Conservation (phyloP, 2,888 invertebrate species). For the Hyalella azteca region DNA sequence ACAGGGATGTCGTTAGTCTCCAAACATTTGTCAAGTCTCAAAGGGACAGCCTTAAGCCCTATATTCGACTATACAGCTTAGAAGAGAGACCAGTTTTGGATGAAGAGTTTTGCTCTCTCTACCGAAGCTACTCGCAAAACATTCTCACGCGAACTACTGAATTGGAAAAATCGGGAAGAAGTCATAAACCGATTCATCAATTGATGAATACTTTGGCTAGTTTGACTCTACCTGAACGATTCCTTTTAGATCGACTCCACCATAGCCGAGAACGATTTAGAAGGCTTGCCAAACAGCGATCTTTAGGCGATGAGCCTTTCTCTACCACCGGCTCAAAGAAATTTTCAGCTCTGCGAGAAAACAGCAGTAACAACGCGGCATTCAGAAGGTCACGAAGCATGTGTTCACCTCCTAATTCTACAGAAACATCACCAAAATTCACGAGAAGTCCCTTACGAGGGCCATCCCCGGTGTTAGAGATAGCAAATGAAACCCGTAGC, state of each 20-base stretch:
- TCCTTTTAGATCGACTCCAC: constrained; percentile 51
- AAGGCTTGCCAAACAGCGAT: constrained; percentile 44
- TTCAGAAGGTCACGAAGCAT: constrained; percentile 50
- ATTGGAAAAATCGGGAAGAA: constrained; percentile 45
- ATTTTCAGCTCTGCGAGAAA: not conserved
- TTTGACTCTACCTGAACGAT: constrained; percentile 53
- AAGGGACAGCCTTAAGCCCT: constrained; percentile 49
- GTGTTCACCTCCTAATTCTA: constrained; percentile 47
- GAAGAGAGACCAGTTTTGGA: constrained; percentile 56
- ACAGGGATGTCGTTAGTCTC: constrained; percentile 48
- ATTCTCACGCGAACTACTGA: constrained; percentile 50
- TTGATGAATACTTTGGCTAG: constrained; percentile 48
- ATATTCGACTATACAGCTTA: constrained; percentile 52
- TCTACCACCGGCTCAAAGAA: constrained; percentile 33
- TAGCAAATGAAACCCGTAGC: not conserved
- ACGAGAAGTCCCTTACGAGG: not conserved
- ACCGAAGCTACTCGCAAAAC: constrained; percentile 52
- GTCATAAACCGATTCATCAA: constrained; percentile 45
- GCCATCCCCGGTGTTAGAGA: not conserved
- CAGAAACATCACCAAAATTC: not conserved
- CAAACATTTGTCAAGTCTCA: constrained; percentile 50
- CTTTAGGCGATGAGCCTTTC: constrained; percentile 50
- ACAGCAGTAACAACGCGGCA: constrained; percentile 21
- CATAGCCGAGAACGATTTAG: constrained; percentile 45
- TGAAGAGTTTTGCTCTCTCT: constrained; percentile 53